Evolutionary conservation across 2,888 invertebrate genomes (phyloP).

Genomic region (Agonopterix subpropinquella): DNA sequence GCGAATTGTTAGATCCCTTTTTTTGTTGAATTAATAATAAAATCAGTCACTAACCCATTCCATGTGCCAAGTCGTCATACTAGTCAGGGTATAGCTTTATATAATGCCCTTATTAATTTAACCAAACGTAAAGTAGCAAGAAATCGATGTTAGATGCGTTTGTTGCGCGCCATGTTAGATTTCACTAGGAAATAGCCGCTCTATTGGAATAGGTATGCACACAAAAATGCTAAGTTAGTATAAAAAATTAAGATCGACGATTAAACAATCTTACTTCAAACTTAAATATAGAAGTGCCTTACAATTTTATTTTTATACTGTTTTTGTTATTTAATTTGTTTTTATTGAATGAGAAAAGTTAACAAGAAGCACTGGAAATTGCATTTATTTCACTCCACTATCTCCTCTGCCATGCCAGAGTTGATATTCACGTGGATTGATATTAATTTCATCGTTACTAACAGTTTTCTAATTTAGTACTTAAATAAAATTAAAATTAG

Average conservation of each 20-base stretch:
- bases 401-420: slow-evolving; percentile 44
- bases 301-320: slow-evolving; percentile 66
- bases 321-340: slow-evolving; percentile 36
- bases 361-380: slow-evolving; percentile 53
- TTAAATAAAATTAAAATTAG: slow-evolving; percentile 3
- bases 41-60: slow-evolving; percentile 35
- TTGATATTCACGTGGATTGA: slow-evolving; percentile 28
- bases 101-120: slow-evolving; percentile 37
- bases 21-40: background rate
- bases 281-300: slow-evolving; percentile 73
- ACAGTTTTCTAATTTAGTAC: slow-evolving; percentile 9
- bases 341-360: slow-evolving; percentile 32
- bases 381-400: slow-evolving; percentile 60
- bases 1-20: slow-evolving; percentile 10
- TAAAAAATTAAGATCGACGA: slow-evolving; percentile 44
- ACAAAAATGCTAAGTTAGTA: slow-evolving; percentile 44
- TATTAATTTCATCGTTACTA: slow-evolving; percentile 36
- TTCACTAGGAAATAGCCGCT: slow-evolving; percentile 34
- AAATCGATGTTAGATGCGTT: slow-evolving; percentile 29
- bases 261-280: slow-evolving; percentile 52
- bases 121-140: slow-evolving; percentile 22
- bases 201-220: slow-evolving; percentile 39
- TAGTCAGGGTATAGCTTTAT: slow-evolving; percentile 61
- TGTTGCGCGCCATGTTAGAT: slow-evolving; percentile 23
- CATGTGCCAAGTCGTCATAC: slow-evolving; percentile 58